Conservation (phyloP, 2,797 vertebrate genomes). For the Crocidura indochinensis region DNA sequence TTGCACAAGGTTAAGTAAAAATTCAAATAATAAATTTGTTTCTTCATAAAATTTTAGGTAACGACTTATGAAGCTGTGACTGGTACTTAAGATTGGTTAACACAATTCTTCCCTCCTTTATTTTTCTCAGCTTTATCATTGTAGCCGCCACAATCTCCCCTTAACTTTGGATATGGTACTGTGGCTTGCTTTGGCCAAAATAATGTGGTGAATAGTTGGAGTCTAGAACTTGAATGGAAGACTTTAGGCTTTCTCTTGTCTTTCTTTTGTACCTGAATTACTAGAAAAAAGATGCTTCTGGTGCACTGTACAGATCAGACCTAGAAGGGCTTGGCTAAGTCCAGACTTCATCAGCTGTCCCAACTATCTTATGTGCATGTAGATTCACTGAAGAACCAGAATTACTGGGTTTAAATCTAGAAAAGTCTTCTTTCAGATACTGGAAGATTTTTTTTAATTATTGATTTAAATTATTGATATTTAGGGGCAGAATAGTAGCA, state of each 20-base stretch:
- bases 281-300: not conserved
- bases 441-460: not conserved
- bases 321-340: not conserved
- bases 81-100: not conserved
- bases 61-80: not conserved
- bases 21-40: not conserved
- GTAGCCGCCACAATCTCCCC: not conserved
- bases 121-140: not conserved
- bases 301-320: not conserved
- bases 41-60: not conserved
- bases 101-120: not conserved
- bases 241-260: not conserved
- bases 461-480: not conserved
- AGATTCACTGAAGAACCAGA: not conserved
- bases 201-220: not conserved
- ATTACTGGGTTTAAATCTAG: too few relatives aligned
- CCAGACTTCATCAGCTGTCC: not conserved
- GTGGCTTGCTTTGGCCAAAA: not conserved
- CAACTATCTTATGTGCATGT: not conserved
- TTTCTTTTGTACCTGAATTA: not conserved
- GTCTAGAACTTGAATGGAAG: not conserved
- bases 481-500: too few relatives aligned
- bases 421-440: not conserved
- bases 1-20: not conserved
- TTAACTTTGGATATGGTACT: not conserved